Percentiles rank a stretch among this genome's conserved stretches.
Conservation (phyloP, 1,140 invertebrate genomes). For the Lepeophtheirus salmonis region DNA sequence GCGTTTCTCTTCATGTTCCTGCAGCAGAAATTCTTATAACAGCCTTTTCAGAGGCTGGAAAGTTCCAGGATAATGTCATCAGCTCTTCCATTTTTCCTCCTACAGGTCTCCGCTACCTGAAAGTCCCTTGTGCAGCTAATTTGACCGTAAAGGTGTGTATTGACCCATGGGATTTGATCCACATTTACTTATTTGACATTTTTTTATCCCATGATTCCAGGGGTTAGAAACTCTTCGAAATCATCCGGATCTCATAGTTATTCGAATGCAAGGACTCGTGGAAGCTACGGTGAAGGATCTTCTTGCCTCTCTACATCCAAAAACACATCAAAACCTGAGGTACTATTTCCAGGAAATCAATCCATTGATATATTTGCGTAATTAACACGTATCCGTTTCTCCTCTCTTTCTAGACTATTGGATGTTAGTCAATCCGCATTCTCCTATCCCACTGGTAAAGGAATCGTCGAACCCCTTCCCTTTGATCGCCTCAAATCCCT, state of each 20-base stretch:
- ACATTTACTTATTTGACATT: not conserved
- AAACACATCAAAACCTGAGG: not conserved
- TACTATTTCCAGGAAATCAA: not conserved
- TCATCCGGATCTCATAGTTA: not conserved
- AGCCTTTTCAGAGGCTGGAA: not conserved
- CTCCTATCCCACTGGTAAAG: not conserved
- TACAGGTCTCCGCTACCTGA: not conserved
- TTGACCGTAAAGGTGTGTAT: not conserved
- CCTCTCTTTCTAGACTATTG: too few relatives aligned
- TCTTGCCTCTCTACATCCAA: not conserved
- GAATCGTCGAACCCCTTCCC: not conserved
- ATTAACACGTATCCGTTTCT: too few relatives aligned
- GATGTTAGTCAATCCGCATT: not conserved
- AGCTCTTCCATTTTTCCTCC: not conserved
- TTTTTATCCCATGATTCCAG: not conserved
- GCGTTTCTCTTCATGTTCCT: not conserved
- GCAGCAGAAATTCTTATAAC: not conserved
- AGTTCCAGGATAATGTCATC: not conserved
- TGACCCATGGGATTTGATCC: not conserved
- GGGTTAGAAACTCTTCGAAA: not conserved
- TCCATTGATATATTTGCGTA: too few relatives aligned
- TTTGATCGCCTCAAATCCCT: not conserved
- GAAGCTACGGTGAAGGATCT: not conserved
- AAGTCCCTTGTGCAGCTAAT: not conserved
- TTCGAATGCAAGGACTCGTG: not conserved